A percentile compares a stretch with the other conserved stretches of the same genome.
Evolutionary conservation across 2,113 vertebrate species (phyloP).

Genomic region (Triplophysa dalaica): DNA sequence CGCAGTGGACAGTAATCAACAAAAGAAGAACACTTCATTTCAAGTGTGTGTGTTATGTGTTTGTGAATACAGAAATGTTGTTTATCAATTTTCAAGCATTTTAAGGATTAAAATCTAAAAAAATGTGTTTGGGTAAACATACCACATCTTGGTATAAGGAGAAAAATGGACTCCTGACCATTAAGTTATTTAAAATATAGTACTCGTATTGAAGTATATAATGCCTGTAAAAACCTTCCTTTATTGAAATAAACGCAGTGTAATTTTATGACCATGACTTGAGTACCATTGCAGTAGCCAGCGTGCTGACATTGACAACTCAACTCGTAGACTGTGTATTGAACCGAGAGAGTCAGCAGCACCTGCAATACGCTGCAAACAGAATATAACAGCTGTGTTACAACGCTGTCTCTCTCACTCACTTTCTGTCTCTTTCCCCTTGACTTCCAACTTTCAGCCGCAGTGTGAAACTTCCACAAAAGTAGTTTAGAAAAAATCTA

Average conservation of each 20-base stretch:
- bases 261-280: slow-evolving; percentile 3
- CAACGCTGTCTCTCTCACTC: background rate
- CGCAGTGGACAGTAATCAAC: background rate
- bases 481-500: background rate
- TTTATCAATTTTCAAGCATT: too few species aligned
- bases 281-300: background rate
- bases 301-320: slow-evolving; percentile 9
- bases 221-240: too few species aligned
- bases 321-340: background rate
- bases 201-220: too few species aligned
- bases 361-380: background rate
- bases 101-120: too few species aligned
- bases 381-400: slow-evolving; percentile 15
- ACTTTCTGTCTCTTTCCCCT: background rate
- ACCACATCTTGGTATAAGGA: too few species aligned
- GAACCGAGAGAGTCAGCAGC: too few species aligned
- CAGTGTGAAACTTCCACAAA: background rate
- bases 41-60: too few species aligned
- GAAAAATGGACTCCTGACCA: too few species aligned
- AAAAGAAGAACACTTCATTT: background rate
- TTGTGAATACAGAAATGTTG: too few species aligned
- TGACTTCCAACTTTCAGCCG: background rate
- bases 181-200: too few species aligned
- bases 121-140: too few species aligned
- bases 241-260: slow-evolving; percentile 1